phyloP scores from a whole-genome alignment of 2,888 invertebrate genomes.

The Ligdia adustata region DNA sequence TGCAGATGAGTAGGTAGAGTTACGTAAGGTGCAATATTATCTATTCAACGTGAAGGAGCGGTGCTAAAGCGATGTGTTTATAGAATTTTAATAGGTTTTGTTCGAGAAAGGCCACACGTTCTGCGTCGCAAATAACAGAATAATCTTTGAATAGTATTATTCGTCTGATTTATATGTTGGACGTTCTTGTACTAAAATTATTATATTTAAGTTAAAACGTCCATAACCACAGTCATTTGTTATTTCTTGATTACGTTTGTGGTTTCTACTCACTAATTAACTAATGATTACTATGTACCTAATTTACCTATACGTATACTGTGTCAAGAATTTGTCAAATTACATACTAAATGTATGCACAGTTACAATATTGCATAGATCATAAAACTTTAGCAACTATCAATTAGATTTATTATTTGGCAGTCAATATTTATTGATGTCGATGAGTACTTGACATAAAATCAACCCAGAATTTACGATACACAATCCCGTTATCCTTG shows the following conservation, averaged over 20 bases:
- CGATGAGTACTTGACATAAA: constrained; percentile 17
- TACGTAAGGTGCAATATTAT: constrained; percentile 53
- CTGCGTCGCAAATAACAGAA: constrained; percentile 55
- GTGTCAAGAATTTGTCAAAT: constrained; percentile 2
- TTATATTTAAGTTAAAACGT: too few relatives aligned
- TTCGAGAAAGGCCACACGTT: constrained; percentile 45
- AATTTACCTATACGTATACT: too few relatives aligned
- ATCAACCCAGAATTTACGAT: neutral
- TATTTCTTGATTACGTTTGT: too few relatives aligned
- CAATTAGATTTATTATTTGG: constrained; percentile 24
- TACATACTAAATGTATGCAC: constrained; percentile 10
- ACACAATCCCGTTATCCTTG: constrained; percentile 34
- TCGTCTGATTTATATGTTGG: too few relatives aligned
- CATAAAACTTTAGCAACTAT: constrained; percentile 14
- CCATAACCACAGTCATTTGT: too few relatives aligned
- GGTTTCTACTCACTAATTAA: too few relatives aligned
- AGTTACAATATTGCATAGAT: constrained; percentile 15
- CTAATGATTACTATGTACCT: too few relatives aligned
- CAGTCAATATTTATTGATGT: constrained; percentile 11
- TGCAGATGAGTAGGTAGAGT: constrained; percentile 38
- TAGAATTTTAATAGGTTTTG: constrained; percentile 64
- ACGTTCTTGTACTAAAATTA: too few relatives aligned
- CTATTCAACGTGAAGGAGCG: constrained; percentile 54
- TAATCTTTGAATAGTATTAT: constrained; percentile 1
- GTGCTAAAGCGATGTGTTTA: constrained; percentile 49